phyloP scores from a whole-genome alignment of 1,140 invertebrate genomes.

The Drosophila asahinai region DNA sequence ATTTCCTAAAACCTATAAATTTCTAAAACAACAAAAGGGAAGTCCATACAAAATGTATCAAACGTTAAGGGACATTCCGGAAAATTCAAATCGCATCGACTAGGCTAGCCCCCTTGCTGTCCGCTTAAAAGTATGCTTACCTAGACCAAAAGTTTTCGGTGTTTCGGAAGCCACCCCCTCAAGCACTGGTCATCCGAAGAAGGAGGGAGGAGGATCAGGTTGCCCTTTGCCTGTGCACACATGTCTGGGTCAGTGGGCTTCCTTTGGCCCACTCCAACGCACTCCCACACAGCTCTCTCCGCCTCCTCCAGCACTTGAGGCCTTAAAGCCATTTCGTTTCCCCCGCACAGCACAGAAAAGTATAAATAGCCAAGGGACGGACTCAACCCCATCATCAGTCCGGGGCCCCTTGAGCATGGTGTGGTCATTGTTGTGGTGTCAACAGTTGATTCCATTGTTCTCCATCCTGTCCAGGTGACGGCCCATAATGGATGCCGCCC shows the following conservation, averaged over 20 bases:
- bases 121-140: conserved; percentile 13
- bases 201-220: conserved; percentile 3
- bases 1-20: too few relatives aligned
- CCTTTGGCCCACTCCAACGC: conserved; percentile 29
- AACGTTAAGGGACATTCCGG: not conserved
- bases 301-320: conserved; percentile 51
- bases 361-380: conserved; percentile 64
- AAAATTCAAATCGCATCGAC: conserved; percentile 1
- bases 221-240: conserved; percentile 42
- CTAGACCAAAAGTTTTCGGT: conserved; percentile 11
- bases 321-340: conserved; percentile 53
- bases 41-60: not conserved
- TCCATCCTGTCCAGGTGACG: conserved; percentile 69
- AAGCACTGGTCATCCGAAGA: conserved; percentile 3
- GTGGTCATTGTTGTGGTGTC: conserved; percentile 68
- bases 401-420: conserved; percentile 17
- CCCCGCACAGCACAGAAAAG: conserved; percentile 10
- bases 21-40: not conserved
- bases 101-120: not conserved
- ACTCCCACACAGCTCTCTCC: not conserved
- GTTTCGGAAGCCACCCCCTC: conserved; percentile 15
- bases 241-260: conserved; percentile 78
- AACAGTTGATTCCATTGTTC: conserved; percentile 70
- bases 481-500: conserved; percentile 60
- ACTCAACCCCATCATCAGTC: conserved; percentile 36